Conservation (phyloP, 2,113 vertebrate species). For the human region DNA sequence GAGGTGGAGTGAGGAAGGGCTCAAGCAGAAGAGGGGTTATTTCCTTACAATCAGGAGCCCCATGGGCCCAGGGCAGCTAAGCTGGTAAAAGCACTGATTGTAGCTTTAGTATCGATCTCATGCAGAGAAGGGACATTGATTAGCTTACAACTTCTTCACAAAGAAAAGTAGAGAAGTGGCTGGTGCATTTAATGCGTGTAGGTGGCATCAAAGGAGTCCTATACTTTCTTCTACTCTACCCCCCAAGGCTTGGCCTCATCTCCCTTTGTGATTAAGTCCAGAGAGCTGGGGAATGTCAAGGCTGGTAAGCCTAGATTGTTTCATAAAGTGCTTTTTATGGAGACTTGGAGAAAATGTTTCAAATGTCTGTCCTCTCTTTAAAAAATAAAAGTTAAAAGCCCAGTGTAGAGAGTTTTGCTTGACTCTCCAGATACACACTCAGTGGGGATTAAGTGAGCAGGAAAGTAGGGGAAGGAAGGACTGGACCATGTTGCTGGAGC, state of each 20-base stretch:
- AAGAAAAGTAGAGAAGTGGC: background rate
- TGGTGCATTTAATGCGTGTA: background rate
- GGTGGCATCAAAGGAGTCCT: background rate
- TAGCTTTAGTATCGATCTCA: fast-evolving
- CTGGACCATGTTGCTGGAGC: fast-evolving
- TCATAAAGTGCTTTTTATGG: background rate
- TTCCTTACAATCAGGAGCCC: background rate
- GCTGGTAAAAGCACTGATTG: background rate
- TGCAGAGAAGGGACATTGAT: fast-evolving
- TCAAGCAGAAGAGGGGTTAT: fast-evolving
- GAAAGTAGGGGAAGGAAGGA: background rate
- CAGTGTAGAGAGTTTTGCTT: background rate
- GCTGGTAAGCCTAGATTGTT: background rate
- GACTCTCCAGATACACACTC: background rate
- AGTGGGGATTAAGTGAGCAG: background rate
- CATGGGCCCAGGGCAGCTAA: background rate
- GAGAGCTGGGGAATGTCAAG: background rate
- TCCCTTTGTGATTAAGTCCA: background rate
- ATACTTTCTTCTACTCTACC: too few relatives aligned
- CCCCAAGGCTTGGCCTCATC: background rate
- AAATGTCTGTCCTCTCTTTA: background rate
- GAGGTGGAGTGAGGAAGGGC: background rate
- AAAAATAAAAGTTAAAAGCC: background rate
- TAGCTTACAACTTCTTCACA: fast-evolving
- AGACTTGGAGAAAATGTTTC: background rate